Conservation (phyloP, 2,797 vertebrate genomes). For the Arremon brunneinucha region DNA sequence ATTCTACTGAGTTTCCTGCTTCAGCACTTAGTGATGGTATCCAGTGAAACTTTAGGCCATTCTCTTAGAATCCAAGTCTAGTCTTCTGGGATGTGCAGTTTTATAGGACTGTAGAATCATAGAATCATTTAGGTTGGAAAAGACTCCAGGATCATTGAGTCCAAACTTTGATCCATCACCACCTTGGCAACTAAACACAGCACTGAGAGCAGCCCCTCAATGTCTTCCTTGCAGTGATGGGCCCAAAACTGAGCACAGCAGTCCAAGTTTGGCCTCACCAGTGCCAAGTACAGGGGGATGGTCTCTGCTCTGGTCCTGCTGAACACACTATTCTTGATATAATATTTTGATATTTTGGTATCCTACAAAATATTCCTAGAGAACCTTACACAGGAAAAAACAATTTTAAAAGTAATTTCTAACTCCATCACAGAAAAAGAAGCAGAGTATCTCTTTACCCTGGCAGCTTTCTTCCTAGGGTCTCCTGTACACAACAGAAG, state of each 20-base stretch:
- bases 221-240: too few species aligned
- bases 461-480: background rate
- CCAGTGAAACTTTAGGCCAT: rapidly evolving
- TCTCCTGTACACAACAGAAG: background rate
- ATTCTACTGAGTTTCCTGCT: background rate
- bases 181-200: background rate
- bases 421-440: background rate
- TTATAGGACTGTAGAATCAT: background rate
- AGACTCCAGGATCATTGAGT: background rate
- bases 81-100: background rate
- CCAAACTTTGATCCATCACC: background rate
- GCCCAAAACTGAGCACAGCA: background rate
- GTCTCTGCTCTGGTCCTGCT: background rate
- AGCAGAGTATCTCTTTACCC: background rate
- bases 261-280: background rate
- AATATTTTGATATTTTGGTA: background rate
- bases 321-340: background rate
- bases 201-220: background rate
- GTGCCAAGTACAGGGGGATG: too few species aligned
- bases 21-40: background rate
- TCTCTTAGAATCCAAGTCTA: background rate
- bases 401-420: background rate
- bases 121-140: background rate
- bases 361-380: background rate
- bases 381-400: background rate